phyloP scores from a whole-genome alignment of 2,888 invertebrate genomes.

The Ophraella communa region DNA sequence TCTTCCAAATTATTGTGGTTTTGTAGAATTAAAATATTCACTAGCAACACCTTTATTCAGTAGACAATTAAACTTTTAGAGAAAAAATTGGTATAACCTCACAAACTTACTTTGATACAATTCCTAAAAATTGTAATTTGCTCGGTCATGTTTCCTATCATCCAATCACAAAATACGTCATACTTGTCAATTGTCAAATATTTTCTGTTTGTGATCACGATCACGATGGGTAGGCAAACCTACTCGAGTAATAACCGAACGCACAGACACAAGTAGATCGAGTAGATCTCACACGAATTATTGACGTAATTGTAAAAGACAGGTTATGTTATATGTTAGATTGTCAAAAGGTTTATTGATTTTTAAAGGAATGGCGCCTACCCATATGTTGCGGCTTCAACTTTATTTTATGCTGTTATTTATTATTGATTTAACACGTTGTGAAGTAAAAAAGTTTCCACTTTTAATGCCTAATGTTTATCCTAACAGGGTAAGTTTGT shows the following conservation, averaged over 20 bases:
- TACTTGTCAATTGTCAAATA: neutral
- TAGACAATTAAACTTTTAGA: neutral
- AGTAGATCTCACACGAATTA: no score
- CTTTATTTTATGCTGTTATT: slow-evolving; percentile 44
- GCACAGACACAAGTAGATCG: no score
- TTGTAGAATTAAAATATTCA: neutral
- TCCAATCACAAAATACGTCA: slow-evolving; percentile 3
- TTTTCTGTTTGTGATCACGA: neutral
- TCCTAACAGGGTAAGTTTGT: slow-evolving; percentile 77
- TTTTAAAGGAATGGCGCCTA: slow-evolving; percentile 48
- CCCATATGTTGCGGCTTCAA: slow-evolving; percentile 53
- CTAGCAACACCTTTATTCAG: neutral
- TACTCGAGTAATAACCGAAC: no score
- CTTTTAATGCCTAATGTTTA: slow-evolving; percentile 84
- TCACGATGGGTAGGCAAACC: no score
- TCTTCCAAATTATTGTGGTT: slow-evolving; percentile 12
- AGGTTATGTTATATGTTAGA: neutral
- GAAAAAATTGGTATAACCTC: neutral
- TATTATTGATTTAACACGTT: slow-evolving; percentile 47
- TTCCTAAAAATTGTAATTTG: slow-evolving; percentile 20
- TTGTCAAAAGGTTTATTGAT: neutral
- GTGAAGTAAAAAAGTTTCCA: slow-evolving; percentile 66
- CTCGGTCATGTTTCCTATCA: slow-evolving; percentile 27
- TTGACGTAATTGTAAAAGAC: no score
- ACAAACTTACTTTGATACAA: neutral